Evolutionary conservation across 64 coral and sea anemone species (phyloP).

Genomic region (Orbicella faveolata): DNA sequence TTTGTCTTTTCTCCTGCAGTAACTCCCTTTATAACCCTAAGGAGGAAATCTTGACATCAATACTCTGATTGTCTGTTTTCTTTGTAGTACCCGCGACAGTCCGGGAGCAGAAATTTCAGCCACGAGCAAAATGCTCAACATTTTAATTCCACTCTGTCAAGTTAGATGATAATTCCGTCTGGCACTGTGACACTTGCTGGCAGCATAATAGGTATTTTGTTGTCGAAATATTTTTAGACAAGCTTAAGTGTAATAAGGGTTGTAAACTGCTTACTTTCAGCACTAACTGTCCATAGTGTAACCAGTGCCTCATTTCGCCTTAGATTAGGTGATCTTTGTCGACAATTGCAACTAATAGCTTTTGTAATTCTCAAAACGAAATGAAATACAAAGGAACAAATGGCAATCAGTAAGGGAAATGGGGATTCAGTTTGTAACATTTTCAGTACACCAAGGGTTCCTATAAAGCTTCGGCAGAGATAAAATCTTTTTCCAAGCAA

Average conservation of each 20-base stretch:
- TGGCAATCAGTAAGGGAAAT: too few species aligned
- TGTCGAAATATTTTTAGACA: not conserved
- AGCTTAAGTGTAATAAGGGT: not conserved
- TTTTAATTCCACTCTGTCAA: conserved; percentile 39
- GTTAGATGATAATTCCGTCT: conserved; percentile 24
- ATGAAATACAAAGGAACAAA: too few species aligned
- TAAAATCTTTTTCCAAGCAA: too few species aligned
- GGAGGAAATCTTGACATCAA: conserved; percentile 21
- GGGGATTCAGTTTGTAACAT: too few species aligned
- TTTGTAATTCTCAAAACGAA: too few species aligned
- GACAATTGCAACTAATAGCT: too few species aligned
- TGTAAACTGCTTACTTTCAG: not conserved
- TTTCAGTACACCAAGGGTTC: too few species aligned
- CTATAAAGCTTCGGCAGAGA: too few species aligned
- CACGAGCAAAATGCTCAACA: conserved; percentile 43
- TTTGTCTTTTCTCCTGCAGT: not conserved
- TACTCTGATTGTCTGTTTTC: not conserved
- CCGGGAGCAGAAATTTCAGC: conserved; percentile 20
- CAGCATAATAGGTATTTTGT: conserved; percentile 4
- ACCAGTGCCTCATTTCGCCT: too few species aligned
- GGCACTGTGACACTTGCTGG: not conserved
- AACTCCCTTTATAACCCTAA: conserved; percentile 11
- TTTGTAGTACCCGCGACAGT: conserved; percentile 32
- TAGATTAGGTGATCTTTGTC: too few species aligned
- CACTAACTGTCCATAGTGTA: too few species aligned